phyloP scores from a whole-genome alignment of 30 jellyfish, hydroid and myxozoan species.

The Hydra vulgaris region DNA sequence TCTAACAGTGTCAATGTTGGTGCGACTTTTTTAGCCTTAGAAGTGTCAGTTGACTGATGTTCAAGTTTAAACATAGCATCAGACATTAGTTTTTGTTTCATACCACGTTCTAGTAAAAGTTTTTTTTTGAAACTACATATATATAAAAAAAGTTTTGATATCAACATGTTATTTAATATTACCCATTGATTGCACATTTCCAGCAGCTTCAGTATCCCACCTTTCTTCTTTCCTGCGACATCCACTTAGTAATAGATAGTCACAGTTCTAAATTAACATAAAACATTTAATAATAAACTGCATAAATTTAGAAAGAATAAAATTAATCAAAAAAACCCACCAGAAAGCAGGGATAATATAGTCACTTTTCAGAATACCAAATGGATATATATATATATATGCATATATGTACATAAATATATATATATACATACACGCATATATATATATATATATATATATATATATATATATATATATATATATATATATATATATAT shows the following conservation, averaged over 20 bases:
- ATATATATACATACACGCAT: too few species aligned
- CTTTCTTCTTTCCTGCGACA: conserved; percentile 95
- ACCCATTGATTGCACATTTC: conserved; percentile 86
- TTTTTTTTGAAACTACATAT: not conserved
- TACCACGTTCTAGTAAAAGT: conserved; percentile 62
- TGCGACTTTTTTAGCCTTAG: conserved; percentile 63
- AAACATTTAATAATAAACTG: not conserved
- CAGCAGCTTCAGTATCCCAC: conserved; percentile 99
- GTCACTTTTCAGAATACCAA: not conserved
- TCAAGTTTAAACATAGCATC: conserved; percentile 95
- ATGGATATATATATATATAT: too few species aligned
- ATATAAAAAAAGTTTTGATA: not conserved
- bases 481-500: too few species aligned
- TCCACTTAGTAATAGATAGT: conserved; percentile 83
- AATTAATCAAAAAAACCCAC: not conserved
- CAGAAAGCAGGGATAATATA: not conserved
- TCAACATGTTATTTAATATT: not conserved
- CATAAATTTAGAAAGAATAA: not conserved
- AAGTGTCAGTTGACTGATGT: conserved; percentile 63
- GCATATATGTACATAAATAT: too few species aligned
- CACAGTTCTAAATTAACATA: conserved; percentile 56
- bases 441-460: too few species aligned
- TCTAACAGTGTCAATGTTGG: conserved; percentile 82
- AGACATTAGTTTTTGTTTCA: conserved; percentile 59
- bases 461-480: too few species aligned